Evolutionary conservation across 2,888 invertebrate species (phyloP).

Genomic region (Holacanthella duospinosa): DNA sequence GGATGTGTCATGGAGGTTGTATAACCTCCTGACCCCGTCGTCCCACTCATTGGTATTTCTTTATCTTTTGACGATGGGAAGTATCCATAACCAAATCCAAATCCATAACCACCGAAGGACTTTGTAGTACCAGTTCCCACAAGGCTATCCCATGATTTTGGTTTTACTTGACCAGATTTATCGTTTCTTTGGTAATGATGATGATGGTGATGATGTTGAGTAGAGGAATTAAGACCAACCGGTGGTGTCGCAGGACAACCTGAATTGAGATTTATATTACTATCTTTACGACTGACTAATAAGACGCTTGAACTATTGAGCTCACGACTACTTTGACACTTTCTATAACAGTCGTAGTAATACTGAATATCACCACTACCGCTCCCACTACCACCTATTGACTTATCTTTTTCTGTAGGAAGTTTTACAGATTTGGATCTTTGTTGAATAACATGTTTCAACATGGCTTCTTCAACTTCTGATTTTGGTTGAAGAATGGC

Average conservation of each 20-base stretch:
- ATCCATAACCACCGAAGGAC: constrained; percentile 73
- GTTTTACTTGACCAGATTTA: constrained; percentile 48
- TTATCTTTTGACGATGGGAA: constrained; percentile 17
- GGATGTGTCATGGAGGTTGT: constrained; percentile 28
- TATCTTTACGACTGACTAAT: background rate
- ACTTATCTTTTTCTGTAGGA: constrained; percentile 30
- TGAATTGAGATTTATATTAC: too few relatives aligned
- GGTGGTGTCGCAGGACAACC: too few relatives aligned
- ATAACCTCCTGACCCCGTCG: background rate
- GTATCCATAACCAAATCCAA: constrained; percentile 63
- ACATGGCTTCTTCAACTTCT: background rate
- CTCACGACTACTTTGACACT: constrained; percentile 35
- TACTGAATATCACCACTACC: constrained; percentile 16
- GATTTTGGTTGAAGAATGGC: background rate
- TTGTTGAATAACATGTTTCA: background rate
- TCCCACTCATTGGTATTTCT: constrained; percentile 2
- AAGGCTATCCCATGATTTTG: constrained; percentile 82
- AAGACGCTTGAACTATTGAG: too few relatives aligned
- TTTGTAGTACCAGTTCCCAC: constrained; percentile 52
- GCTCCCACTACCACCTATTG: constrained; percentile 18
- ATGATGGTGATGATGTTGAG: background rate
- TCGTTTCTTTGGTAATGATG: background rate
- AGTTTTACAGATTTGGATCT: background rate
- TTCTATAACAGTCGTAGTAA: constrained; percentile 33
- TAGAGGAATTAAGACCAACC: background rate